phyloP scores from a whole-genome alignment of 2,888 invertebrate species.

The Erynnis tages region DNA sequence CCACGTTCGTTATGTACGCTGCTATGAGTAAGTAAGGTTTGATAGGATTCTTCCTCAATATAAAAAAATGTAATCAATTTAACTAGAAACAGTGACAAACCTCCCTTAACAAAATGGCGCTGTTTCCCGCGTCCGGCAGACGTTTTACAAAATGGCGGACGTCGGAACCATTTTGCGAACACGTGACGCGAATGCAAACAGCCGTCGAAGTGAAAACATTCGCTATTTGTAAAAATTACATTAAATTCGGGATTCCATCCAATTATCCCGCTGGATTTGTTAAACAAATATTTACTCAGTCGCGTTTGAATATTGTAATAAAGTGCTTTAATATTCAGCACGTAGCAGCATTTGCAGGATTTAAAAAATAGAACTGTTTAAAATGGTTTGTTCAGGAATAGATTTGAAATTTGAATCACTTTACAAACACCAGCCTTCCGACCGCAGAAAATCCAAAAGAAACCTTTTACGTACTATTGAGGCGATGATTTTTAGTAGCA shows the following conservation, averaged over 20 bases:
- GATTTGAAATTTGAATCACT: no score
- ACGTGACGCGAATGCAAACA: slow-evolving; percentile 10
- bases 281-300: slow-evolving; percentile 3
- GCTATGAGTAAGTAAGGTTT: neutral
- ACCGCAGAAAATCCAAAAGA: no score
- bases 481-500: no score
- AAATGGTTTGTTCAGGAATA: no score
- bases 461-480: no score
- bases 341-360: no score
- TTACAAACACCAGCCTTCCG: no score
- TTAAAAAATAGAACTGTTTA: no score
- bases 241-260: slow-evolving; percentile 9
- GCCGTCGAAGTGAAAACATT: slow-evolving; percentile 7
- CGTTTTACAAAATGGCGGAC: slow-evolving; percentile 18
- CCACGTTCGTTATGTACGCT: no score
- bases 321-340: slow-evolving; percentile 4
- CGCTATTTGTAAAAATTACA: slow-evolving; percentile 14
- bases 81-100: slow-evolving; percentile 3
- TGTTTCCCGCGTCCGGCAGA: slow-evolving; percentile 6
- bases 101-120: slow-evolving; percentile 11
- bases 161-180: slow-evolving; percentile 7
- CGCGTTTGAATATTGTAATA: slow-evolving; percentile 1
- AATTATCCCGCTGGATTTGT: slow-evolving; percentile 8
- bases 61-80: slow-evolving; percentile 4
- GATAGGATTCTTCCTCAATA: neutral